These are phyloP conservation scores for Arvicanthis niloticus DNA, from an alignment of 2,113 vertebrate genomes.

Conservation along the genomic window DNA sequence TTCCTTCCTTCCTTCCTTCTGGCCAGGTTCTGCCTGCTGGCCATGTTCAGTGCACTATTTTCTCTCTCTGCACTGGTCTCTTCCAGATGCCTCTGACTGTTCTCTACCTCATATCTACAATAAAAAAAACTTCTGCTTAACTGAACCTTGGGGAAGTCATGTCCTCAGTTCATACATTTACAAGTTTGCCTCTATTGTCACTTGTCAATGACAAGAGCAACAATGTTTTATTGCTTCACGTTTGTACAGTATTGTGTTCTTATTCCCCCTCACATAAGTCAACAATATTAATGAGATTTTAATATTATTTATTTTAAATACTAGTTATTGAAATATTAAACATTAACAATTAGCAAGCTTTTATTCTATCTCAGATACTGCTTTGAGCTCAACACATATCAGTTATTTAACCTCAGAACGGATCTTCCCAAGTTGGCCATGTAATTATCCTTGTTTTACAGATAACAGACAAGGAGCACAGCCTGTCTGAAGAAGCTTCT, in stretches of 20 bases:
- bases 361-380: neutral
- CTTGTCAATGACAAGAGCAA: neutral
- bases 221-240: neutral
- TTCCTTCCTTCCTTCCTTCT: neutral
- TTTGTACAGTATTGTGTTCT: too few relatives aligned
- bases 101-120: neutral
- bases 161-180: neutral
- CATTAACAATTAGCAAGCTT: neutral
- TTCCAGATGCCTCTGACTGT: neutral
- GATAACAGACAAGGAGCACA: neutral
- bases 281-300: neutral
- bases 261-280: neutral
- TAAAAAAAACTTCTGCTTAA: neutral
- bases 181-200: neutral
- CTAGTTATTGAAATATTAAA: neutral
- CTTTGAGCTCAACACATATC: neutral
- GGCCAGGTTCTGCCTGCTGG: neutral
- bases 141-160: neutral
- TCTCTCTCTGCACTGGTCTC: neutral
- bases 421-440: neutral
- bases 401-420: neutral
- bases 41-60: neutral
- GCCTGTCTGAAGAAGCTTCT: neutral
- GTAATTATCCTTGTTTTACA: neutral
- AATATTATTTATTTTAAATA: neutral